phyloP scores from a whole-genome alignment of 2,888 invertebrate genomes.

The Sinohyriopsis cumingii region DNA sequence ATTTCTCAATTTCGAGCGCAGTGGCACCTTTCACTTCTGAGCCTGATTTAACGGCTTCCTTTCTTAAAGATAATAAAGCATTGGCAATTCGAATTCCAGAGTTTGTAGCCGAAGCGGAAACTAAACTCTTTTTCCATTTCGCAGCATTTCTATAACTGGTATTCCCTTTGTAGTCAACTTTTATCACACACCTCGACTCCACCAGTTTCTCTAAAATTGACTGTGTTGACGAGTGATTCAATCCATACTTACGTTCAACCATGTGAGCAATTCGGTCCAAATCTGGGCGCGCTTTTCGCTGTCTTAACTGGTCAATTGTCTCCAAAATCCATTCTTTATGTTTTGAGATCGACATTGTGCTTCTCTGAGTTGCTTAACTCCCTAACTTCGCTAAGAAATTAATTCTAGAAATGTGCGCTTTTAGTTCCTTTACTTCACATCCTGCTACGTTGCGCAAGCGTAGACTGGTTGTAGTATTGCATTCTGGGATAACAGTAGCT shows the following conservation, averaged over 20 bases:
- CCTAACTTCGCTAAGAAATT: too few species aligned
- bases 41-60: slow-evolving; percentile 15
- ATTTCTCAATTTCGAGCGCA: slow-evolving; percentile 58
- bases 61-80: slow-evolving; percentile 45
- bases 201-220: slow-evolving; percentile 83
- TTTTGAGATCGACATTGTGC: slow-evolving; percentile 47
- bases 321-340: slow-evolving; percentile 84
- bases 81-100: slow-evolving; percentile 48
- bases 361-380: too few species aligned
- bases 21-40: slow-evolving; percentile 43
- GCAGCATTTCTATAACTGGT: slow-evolving; percentile 88
- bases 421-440: too few species aligned
- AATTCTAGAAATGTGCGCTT: too few species aligned
- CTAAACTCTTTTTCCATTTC: slow-evolving; percentile 73
- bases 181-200: slow-evolving; percentile 82
- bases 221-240: slow-evolving; percentile 77
- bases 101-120: slow-evolving; percentile 3
- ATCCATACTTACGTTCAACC: slow-evolving; percentile 83
- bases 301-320: slow-evolving; percentile 87
- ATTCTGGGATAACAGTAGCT: too few species aligned
- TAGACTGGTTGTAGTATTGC: too few species aligned
- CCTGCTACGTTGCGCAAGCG: too few species aligned
- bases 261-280: slow-evolving; percentile 87
- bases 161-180: slow-evolving; percentile 90
- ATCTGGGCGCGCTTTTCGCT: slow-evolving; percentile 88